These are phyloP conservation scores for Piprites chloris DNA, from an alignment of 2,113 vertebrate genomes.

Conservation along the genomic window DNA sequence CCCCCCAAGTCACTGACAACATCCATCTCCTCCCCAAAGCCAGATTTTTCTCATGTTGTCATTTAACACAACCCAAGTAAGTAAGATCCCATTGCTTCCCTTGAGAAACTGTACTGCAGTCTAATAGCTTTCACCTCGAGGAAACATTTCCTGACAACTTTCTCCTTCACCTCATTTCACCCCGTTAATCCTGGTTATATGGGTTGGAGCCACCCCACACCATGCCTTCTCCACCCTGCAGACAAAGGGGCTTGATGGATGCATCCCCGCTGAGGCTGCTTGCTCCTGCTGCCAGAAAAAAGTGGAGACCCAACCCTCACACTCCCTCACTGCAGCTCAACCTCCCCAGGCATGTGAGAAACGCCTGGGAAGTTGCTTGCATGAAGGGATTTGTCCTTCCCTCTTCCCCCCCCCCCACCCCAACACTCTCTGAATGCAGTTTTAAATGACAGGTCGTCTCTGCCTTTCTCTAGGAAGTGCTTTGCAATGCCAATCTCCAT, in stretches of 20 bases:
- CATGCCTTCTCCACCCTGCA: neutral
- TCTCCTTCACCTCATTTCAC: slow-evolving; percentile 31
- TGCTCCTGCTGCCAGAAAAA: neutral
- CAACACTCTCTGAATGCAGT: neutral
- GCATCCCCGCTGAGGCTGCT: neutral
- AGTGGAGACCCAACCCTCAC: neutral
- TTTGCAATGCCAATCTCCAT: slow-evolving; percentile 26
- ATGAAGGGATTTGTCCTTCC: neutral
- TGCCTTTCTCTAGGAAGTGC: slow-evolving; percentile 21
- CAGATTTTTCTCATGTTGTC: neutral
- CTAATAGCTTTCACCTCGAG: slow-evolving; percentile 39
- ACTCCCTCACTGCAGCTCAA: neutral
- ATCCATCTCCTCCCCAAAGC: neutral
- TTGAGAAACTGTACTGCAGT: neutral
- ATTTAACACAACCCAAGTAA: neutral
- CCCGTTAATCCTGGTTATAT: slow-evolving; percentile 8
- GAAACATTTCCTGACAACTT: neutral
- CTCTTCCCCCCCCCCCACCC: neutral
- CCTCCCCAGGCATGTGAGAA: neutral
- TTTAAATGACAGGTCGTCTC: slow-evolving; percentile 1
- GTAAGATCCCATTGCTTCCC: neutral
- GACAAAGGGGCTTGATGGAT: neutral
- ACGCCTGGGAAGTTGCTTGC: neutral
- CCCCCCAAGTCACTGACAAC: neutral
- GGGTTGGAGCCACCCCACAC: neutral